Conservation (phyloP, 2,797 vertebrate genomes). For the Oophaga sylvatica region DNA sequence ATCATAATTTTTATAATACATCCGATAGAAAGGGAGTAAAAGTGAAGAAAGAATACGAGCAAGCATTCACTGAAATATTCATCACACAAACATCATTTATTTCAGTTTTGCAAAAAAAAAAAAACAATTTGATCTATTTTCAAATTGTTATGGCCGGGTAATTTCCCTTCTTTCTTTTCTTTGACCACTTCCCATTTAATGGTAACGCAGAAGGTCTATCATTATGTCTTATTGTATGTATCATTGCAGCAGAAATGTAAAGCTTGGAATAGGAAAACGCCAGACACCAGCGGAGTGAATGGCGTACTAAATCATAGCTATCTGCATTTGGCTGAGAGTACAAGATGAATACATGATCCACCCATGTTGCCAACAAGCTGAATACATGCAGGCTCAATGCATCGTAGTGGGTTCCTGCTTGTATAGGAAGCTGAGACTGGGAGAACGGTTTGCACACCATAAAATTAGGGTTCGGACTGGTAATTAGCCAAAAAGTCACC, state of each 20-base stretch:
- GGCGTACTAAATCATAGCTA: constrained; percentile 34
- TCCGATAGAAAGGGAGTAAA: not conserved
- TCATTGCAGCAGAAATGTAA: constrained; percentile 4
- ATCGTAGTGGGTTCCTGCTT: not conserved
- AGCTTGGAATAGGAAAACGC: not conserved
- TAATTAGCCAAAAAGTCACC: not conserved
- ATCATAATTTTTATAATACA: not conserved
- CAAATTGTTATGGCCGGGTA: not conserved
- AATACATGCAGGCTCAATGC: not conserved
- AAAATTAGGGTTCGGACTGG: not conserved
- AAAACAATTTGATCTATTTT: not conserved
- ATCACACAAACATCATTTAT: not conserved
- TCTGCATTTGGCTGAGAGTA: constrained; percentile 9
- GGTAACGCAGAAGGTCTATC: constrained; percentile 16
- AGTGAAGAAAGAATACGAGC: not conserved
- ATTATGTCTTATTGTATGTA: constrained; percentile 24
- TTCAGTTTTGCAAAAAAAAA: not conserved
- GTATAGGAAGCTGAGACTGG: not conserved
- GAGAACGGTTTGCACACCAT: not conserved
- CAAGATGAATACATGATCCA: constrained; percentile 1
- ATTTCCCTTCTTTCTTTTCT: not conserved
- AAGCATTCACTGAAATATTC: not conserved
- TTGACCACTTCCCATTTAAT: not conserved
- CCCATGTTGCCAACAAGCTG: constrained; percentile 18
- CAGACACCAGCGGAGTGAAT: constrained; percentile 45